These are phyloP conservation scores for Acronicta aceris DNA, from an alignment of 2,888 invertebrate species.

Conservation along the genomic window DNA sequence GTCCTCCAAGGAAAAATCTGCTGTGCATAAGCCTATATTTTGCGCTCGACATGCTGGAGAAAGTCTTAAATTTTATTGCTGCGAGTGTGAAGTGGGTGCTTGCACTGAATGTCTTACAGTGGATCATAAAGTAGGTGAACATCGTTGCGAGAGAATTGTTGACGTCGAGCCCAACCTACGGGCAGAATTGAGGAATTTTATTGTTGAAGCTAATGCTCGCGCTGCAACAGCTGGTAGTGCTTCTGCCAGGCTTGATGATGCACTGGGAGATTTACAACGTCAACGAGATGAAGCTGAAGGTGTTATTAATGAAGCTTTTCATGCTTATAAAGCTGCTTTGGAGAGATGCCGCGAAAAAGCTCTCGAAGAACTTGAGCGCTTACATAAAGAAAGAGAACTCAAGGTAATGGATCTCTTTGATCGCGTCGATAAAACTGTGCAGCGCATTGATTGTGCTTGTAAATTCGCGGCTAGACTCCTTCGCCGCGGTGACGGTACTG, in stretches of 20 bases:
- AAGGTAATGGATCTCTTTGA: constrained; percentile 97
- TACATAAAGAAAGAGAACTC: constrained; percentile 95
- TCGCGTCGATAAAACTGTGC: constrained; percentile 94
- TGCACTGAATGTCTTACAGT: constrained; percentile 96
- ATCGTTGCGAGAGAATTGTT: constrained; percentile 94
- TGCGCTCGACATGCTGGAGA: constrained; percentile 95
- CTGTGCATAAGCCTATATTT: constrained; percentile 96
- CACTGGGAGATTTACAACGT: constrained; percentile 95
- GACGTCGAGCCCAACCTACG: constrained; percentile 94
- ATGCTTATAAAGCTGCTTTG: constrained; percentile 94
- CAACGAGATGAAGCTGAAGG: constrained; percentile 96
- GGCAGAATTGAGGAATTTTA: constrained; percentile 93
- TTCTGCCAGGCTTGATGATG: constrained; percentile 93
- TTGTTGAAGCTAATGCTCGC: constrained; percentile 93
- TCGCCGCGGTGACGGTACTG: constrained; percentile 95
- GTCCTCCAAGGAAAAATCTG: constrained; percentile 93
- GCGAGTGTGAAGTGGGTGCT: constrained; percentile 95
- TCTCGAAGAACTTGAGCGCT: constrained; percentile 92
- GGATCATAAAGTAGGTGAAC: constrained; percentile 95
- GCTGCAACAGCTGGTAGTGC: constrained; percentile 93
- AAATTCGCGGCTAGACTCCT: constrained; percentile 95
- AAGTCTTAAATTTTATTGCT: constrained; percentile 96
- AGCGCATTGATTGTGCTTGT: constrained; percentile 95
- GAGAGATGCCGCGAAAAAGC: constrained; percentile 94
- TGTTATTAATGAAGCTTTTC: constrained; percentile 94